These are phyloP conservation scores for Cygnus atratus DNA, from an alignment of 2,113 vertebrate genomes.

Conservation along the genomic window DNA sequence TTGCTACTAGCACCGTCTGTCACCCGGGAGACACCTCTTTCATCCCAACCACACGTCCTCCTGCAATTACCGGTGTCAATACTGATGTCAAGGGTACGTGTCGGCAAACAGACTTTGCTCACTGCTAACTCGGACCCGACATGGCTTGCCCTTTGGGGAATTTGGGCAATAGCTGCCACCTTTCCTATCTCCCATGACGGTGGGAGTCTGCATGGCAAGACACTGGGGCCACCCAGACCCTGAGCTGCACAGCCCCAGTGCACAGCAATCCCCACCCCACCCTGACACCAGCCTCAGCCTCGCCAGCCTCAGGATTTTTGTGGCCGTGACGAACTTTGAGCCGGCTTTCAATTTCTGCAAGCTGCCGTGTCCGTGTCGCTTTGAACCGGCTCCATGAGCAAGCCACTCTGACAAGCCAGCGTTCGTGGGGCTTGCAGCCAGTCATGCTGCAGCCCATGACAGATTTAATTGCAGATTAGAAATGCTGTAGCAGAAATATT, in stretches of 20 bases:
- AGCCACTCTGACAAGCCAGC: neutral
- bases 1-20: neutral
- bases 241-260: fast-evolving
- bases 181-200: neutral
- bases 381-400: neutral
- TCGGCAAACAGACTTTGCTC: neutral
- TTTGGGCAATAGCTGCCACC: neutral
- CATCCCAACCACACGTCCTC: neutral
- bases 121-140: fast-evolving
- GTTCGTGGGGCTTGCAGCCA: neutral
- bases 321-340: neutral
- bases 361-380: neutral
- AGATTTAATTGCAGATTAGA: conserved; percentile 37
- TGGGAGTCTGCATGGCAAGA: neutral
- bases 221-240: too few relatives aligned
- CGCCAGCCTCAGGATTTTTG: neutral
- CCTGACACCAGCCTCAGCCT: neutral
- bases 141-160: neutral
- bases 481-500: neutral
- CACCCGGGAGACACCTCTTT: neutral
- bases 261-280: too few relatives aligned
- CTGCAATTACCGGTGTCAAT: neutral
- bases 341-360: neutral
- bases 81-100: neutral
- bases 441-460: neutral